Base-by-base conservation (phyloP, 1,140 invertebrate genomes). In the Hestina assimilis region DNA sequence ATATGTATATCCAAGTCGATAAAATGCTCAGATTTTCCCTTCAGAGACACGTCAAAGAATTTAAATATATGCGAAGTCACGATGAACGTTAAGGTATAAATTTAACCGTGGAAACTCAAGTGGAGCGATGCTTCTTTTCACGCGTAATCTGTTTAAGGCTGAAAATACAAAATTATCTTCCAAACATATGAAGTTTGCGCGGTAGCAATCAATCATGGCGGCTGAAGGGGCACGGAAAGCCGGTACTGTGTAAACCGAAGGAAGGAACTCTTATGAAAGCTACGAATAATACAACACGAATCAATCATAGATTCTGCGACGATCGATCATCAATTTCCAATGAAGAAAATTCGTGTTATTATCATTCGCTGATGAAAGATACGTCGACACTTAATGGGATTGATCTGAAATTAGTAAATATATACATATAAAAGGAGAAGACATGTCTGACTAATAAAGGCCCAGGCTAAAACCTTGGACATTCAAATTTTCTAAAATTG, bases 81-180 rank as follows among this genome's bases (percentile, higher is more conserved):
- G 63, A 67, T 79, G 72, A 78, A 66, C 63, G 43, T 58, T 29
- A 33, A 38, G 15, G 52, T 55, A 69, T 72, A 78, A 73, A 75
- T 60, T 76, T 63, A 69, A 63, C 57, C 40, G 46, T 60, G 65
- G 65, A 48, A 69, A 73, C 69, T 73, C 45, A 57, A 69, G 52
- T 62, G 69, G 73, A 80, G 67, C 65, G 76, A 79, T 79, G 76
- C 64, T 83, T 83, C 81, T 85, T 86, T 83, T 88, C 72, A 85
- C 69, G 72, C 68, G 68, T 86, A 86, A 86, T 88, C 83, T 86
- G 79, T 85, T 86, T 83, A 85, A 75, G 76, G 75, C 73, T 79
- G 81, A 88, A 83, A 19, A 84, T 86, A 88, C 79, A 82, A 88
- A 86, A 88, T 88, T 88, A 88, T 88, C 83, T 84, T 54, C 69